Base-by-base conservation (phyloP, 2,888 invertebrate genomes). In the Schizaphis graminum region DNA sequence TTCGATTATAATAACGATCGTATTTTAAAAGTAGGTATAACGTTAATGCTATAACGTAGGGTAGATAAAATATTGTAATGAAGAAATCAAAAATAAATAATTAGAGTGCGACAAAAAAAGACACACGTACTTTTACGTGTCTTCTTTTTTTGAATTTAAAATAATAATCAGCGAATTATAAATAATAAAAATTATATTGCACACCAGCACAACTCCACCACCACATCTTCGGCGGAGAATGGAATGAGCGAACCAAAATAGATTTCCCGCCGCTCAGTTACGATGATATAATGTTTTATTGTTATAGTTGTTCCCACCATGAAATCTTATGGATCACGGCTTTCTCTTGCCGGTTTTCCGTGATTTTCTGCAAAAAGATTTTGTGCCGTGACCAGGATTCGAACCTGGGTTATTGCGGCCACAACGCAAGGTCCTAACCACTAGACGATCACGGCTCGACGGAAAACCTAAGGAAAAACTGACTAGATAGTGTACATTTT, bases 381-480 rank as follows among this genome's bases (percentile, higher is more conserved):
- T 53, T 91, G 94, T 97, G 97, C 97, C 97, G 97, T 97, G 97
- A 97, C 97, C 97, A 97, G 97, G 97, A 97, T 97, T 97, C 97
- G 97, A 97, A 97, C 97, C 97, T 97, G 97, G 97, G 97, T 97
- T 97, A 97, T 97, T 97, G 97, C 97, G 97, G 97, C 97, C 97
- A 97, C 97, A 97, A 97, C 97, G 97, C 97, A 97, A 97, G 96
- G 97, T 97, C 97, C 97, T 97, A 97, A 97, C 97, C 97, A 97
- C 97, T 97, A 97, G 97, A 97, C 97, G 97, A 97, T 97, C 97
- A 97, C 97, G 97, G 97, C 97, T 96, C 49, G 67, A 11, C 61
- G 89, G 89, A 47, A 89, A 89, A 44, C 56, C 84, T 21, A 56
- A n/a, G 77, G 89, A 28, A 89, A 93, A 77, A 47, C 77, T 8